Base-by-base conservation (phyloP, 2,888 invertebrate species). In the Eueremaeus valkanovi region DNA sequence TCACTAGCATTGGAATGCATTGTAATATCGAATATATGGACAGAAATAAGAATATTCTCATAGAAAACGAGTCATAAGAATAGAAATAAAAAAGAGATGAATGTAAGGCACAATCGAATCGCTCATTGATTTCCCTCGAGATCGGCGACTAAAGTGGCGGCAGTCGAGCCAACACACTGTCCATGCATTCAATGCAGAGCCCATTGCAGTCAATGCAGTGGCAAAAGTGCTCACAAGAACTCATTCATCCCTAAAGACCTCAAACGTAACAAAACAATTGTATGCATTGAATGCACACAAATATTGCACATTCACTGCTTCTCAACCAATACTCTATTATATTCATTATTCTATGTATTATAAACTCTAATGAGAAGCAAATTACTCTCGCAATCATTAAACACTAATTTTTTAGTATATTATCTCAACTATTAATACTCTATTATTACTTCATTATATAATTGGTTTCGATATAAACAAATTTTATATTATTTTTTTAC, bases 71-170 rank as follows among this genome's bases (percentile, higher is more conserved):
- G 40, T 8, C 21, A 11, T n/a, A 8, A 63, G n/a, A 63, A 63
- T 33, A 33, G 29, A 63, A 27, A 58, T 21, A 13, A 58, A 3
- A 29, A 18, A 70, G 36, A 42, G 29, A 70, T 27, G 40, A 70
- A 45, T 70, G 27, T 70, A 45, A 70, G 70, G 45, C 18, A 27
- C 24, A 45, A 70, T 36, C 24, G 40, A 68, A 68, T 70, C 70
- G 45, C 24, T 70, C 45, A 45, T 70, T 70, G 70, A 70, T 70
- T 70, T 70, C 70, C 70, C 70, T 29, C 9, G 70, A 70, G 70
- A 70, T 70, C 5, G 13, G 27, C 13, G 70, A 45, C 27, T 70
- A 45, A 70, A 70, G 70, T 70, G 42, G 21, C 16, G 70, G 45
- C 70, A 45, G 18, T 66, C n/a, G 21, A 36, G n/a, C 11, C 45